These are phyloP conservation scores for Temnothorax rugatulus DNA, from an alignment of 2,888 invertebrate genomes.

Conservation along the genomic window DNA sequence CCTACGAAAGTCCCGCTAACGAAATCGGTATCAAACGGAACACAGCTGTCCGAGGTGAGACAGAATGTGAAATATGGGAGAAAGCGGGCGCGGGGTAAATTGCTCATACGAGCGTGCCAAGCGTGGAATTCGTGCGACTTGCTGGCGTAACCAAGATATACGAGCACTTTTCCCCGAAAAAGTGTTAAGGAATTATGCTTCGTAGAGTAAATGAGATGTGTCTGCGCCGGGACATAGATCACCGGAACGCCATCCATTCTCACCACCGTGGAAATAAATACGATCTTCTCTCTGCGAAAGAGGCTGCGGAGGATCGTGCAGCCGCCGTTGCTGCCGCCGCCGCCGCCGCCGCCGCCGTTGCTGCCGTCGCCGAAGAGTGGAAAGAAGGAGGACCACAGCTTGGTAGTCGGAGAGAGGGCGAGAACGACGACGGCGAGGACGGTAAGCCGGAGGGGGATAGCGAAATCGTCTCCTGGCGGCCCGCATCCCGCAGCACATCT, in stretches of 20 bases:
- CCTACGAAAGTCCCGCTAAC: conserved; percentile 28
- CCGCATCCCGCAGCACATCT: conserved; percentile 83
- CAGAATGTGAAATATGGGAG: conserved; percentile 66
- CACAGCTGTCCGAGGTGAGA: conserved; percentile 50
- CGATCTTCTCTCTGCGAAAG: conserved; percentile 79
- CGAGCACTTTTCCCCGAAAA: conserved; percentile 85
- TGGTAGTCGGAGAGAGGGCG: conserved; percentile 60
- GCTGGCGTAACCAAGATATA: conserved; percentile 84
- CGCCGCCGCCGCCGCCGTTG: conserved; percentile 38
- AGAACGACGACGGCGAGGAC: conserved; percentile 51
- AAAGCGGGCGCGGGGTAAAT: conserved; percentile 64
- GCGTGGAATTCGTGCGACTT: conserved; percentile 83
- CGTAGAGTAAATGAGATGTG: conserved; percentile 88
- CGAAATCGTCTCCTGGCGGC: conserved; percentile 79
- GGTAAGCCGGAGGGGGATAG: conserved; percentile 67
- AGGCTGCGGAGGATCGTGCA: conserved; percentile 59
- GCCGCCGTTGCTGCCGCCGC: neutral
- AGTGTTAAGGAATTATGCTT: conserved; percentile 88
- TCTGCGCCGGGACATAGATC: conserved; percentile 84
- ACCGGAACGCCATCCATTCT: conserved; percentile 80
- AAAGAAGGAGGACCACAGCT: conserved; percentile 40
- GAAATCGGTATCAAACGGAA: conserved; percentile 53
- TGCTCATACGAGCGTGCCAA: conserved; percentile 68
- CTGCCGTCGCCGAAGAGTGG: conserved; percentile 51
- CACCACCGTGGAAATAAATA: conserved; percentile 83